Evolutionary conservation across 2,797 vertebrate genomes (phyloP).

Genomic region (Acrossocheilus fasciatus): DNA sequence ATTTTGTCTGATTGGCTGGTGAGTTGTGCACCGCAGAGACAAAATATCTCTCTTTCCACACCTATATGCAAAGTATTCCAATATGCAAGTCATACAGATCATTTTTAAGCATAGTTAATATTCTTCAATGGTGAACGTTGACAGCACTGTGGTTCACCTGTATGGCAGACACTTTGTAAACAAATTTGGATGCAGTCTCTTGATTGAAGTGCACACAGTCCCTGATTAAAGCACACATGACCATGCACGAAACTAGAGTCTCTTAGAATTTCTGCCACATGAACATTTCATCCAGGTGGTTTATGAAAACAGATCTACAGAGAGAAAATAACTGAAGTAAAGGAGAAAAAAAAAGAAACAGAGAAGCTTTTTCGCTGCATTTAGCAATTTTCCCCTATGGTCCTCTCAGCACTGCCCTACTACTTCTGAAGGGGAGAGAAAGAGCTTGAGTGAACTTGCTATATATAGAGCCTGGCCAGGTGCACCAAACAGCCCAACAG

Average conservation of each 20-base stretch:
- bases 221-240: conserved; percentile 9
- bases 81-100: background rate
- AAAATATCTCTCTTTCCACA: background rate
- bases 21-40: background rate
- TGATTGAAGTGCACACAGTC: conserved; percentile 31
- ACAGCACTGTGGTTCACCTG: background rate
- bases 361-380: conserved; percentile 57
- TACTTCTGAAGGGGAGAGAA: conserved; percentile 59
- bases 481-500: background rate
- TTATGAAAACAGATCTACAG: conserved; percentile 33
- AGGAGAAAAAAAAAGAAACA: conserved; percentile 40
- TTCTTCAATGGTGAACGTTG: background rate
- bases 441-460: conserved; percentile 60
- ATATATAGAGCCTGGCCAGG: conserved; percentile 67
- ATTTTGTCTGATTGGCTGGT: background rate
- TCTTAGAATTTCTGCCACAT: background rate
- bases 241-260: background rate
- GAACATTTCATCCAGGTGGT: conserved; percentile 26
- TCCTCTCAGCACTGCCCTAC: conserved; percentile 53
- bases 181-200: background rate
- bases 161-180: conserved; percentile 13
- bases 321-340: conserved; percentile 32
- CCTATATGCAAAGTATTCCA: background rate
- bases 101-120: conserved; percentile 10
- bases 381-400: conserved; percentile 61